Evolutionary conservation across 1,140 invertebrate species (phyloP), one percentile per base, ranked within the genome.

Genomic region (Contarinia nasturtii): DNA sequence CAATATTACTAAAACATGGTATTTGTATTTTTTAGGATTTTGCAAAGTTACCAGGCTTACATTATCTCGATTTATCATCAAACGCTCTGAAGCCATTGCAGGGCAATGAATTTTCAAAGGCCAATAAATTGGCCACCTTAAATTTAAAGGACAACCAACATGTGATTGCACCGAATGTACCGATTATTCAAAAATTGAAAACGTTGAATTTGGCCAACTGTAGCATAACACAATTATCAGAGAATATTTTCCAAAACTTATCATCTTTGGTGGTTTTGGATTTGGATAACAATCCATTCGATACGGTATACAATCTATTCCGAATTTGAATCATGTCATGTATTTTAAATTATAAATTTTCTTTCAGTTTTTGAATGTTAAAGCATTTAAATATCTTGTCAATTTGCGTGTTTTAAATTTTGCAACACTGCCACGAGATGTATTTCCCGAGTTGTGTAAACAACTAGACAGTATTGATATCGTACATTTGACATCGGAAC

Each of bases 101-200:
- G 21, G 64, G 69, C 10, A 68, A 71, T 50, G 61, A 63, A 7
- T 66, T 74, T 54, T 58, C 63, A 1, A 54, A 55, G 11, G 59
- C 69, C 20, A 64, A 59, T 43, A 64, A 66, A 22, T 55, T 73
- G 41, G 59, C 59, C 48, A 53, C 62, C 37, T 54, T 74, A 47
- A 67, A 70, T 55, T 59, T 70, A 47, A 64, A 67, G 46, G 61
- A 68, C 34, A 74, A 74, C 52, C 53, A 55, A 15, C 69, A 73
- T 22, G 55, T 54, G 49, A 59, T 69, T 21, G 56, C 67, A 8
- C 54, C 50, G 44, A 55, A 56, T 20, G 51, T 51, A 4, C 58
- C 60, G 3, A 61, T 66, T 45, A 46, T 66, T 5, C 57, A 58
- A 33, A 47, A 48, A 7, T 48, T 66, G 12, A 47, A 48, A 12